Evolutionary conservation across 2,888 invertebrate genomes (phyloP).

Genomic region (Aproaerema taeniolella): DNA sequence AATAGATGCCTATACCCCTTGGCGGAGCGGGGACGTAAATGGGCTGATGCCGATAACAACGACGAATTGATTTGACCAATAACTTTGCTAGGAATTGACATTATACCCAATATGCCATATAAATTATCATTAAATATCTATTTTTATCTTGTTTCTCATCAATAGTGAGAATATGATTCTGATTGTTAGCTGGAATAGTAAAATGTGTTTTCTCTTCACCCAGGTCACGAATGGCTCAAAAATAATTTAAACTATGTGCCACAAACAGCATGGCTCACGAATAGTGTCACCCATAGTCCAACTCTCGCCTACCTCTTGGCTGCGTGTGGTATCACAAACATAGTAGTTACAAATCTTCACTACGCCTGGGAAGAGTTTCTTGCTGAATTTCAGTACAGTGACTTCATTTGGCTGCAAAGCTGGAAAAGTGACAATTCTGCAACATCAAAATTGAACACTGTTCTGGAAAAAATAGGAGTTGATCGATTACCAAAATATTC

Average conservation of each 20-base stretch:
- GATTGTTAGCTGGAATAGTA: no score
- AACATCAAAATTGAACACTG: conserved; percentile 43
- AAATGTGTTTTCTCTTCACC: neutral
- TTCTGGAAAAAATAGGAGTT: conserved; percentile 44
- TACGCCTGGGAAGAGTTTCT: conserved; percentile 97
- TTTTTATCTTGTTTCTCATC: no score
- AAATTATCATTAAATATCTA: no score
- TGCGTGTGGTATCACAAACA: conserved; percentile 85
- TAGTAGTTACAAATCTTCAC: conserved; percentile 93
- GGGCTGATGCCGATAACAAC: no score
- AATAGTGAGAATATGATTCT: no score
- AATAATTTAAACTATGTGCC: conserved; percentile 88
- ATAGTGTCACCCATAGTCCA: conserved; percentile 96
- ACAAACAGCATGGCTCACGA: conserved; percentile 92
- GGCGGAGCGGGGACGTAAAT: no score
- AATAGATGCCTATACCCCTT: no score
- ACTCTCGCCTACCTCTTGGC: conserved; percentile 93
- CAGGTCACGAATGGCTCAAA: conserved; percentile 93
- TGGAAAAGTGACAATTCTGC: conserved; percentile 78
- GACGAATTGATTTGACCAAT: no score
- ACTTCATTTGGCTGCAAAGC: conserved; percentile 94
- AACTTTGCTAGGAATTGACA: no score
- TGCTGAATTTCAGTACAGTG: conserved; percentile 89
- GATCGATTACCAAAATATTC: conserved; percentile 51
- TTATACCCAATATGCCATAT: no score